Evolutionary conservation across 1,140 invertebrate genomes (phyloP), one percentile per base, ranked within the genome.

Genomic region (Neodiprion virginianus): DNA sequence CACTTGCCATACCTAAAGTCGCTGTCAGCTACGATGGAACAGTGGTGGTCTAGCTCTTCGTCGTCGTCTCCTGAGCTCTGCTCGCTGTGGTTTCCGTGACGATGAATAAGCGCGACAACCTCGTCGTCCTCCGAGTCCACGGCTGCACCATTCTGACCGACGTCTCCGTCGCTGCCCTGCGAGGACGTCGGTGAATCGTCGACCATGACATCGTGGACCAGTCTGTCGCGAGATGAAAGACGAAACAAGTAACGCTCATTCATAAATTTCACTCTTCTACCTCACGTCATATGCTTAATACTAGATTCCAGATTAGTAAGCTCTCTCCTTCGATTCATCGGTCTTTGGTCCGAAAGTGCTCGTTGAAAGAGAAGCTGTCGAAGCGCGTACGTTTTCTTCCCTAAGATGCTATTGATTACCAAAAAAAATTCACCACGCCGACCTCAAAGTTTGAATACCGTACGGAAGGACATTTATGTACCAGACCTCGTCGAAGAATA

Each of bases 101-200:
- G 83, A 75, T 89, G 87, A 5, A 86, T 72, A 0, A 83, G 80
- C 67, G 84, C 82, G 8, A 83, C 83, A 28, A 87, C 88, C 48
- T 88, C 86, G 66, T 88, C 87, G 68, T 67, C 68, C 75, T 87
- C 87, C 67, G 81, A 83, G 71, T 85, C 84, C 12, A 49, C 79
- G 10, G 76, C 82, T 0, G 82, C 79, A 73, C 83, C 86, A 9
- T 81, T 75, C 72, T 84, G 79, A 1, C 74, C 85, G 49, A 84
- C 83, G 3, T 88, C 87, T 0, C 70, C 85, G 49, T 94, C 93
- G 81, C 93, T 94, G 79, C 81, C 86, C 77, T 94, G 93, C 69
- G 94, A 94, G 74, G 93, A 94, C 66, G 90, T 91, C 17, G 94
- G 92, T 1, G 94, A 94, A 74, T 95, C 95, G 76, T 94, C 94